phyloP scores from a whole-genome alignment of 2,113 vertebrate species.

The Aplodontia rufa region DNA sequence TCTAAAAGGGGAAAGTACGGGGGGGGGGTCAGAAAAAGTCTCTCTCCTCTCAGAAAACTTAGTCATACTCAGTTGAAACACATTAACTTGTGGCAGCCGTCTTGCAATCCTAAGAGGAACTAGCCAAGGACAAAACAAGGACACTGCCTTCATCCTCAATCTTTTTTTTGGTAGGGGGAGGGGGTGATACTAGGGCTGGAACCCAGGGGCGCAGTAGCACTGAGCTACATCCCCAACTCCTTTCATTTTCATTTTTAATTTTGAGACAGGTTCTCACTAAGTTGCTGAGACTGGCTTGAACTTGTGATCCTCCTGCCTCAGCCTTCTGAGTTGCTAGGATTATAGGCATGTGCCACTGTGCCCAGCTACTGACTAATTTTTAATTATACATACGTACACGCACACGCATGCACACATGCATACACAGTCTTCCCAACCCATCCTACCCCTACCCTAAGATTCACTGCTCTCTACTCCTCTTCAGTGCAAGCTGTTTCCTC shows the following conservation, averaged over 20 bases:
- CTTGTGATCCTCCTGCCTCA: too few species aligned
- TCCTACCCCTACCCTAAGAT: neutral
- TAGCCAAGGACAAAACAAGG: slow-evolving; percentile 2
- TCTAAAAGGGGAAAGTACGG: too few species aligned
- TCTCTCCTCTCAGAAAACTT: slow-evolving; percentile 30
- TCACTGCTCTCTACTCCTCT: neutral
- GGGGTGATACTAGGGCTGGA: too few species aligned
- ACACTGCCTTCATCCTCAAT: neutral
- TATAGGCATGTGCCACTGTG: too few species aligned
- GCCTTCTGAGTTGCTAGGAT: too few species aligned
- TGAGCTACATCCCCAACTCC: too few species aligned
- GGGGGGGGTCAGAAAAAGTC: fast-evolving
- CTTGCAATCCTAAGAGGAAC: slow-evolving; percentile 3
- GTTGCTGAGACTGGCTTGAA: too few species aligned
- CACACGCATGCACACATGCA: neutral
- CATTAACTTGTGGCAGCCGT: neutral
- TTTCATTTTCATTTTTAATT: too few species aligned
- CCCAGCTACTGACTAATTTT: neutral
- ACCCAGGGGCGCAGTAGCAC: too few species aligned
- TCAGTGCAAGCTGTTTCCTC: neutral
- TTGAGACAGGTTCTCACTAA: too few species aligned
- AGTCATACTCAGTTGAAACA: slow-evolving; percentile 1
- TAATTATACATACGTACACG: too few species aligned
- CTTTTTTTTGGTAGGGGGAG: neutral
- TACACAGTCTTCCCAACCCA: neutral